A percentile compares a stretch with the other conserved stretches of the same genome.
phyloP scores from a whole-genome alignment of 1,140 invertebrate species.

The Planococcus citri region DNA sequence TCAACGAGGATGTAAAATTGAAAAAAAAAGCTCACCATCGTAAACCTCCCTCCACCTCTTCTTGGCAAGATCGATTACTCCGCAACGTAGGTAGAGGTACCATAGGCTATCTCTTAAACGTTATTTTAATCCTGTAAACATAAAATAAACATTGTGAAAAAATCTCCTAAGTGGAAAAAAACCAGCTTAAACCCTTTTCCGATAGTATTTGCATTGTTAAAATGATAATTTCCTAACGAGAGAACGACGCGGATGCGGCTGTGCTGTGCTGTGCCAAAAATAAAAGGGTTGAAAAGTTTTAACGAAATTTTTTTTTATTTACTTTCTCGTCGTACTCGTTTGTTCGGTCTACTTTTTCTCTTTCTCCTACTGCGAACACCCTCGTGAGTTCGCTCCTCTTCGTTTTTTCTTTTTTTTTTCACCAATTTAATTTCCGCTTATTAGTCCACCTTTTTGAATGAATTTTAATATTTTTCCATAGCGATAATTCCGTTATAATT shows the following conservation, averaged over 20 bases:
- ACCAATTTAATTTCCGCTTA: neutral
- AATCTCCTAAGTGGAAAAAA: neutral
- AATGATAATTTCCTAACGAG: constrained; percentile 1
- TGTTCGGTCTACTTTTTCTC: no score
- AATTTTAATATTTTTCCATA: neutral
- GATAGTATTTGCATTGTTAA: neutral
- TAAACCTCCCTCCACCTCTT: no score
- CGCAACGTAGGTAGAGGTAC: no score
- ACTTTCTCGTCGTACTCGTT: neutral
- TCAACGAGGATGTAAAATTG: no score
- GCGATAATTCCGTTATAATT: neutral
- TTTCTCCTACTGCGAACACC: no score
- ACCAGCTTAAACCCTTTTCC: neutral
- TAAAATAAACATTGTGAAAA: no score
- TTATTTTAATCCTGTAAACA: no score
- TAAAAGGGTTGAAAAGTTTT: neutral
- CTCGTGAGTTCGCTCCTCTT: neutral
- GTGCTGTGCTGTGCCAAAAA: no score
- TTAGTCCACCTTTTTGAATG: neutral
- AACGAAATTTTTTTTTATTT: constrained; percentile 2
- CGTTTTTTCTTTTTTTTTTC: neutral
- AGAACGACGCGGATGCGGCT: no score
- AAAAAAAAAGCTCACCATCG: no score
- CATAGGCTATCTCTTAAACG: no score
- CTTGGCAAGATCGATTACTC: no score